Evolutionary conservation across 2,113 vertebrate genomes (phyloP).

Genomic region (Gavia stellata): DNA sequence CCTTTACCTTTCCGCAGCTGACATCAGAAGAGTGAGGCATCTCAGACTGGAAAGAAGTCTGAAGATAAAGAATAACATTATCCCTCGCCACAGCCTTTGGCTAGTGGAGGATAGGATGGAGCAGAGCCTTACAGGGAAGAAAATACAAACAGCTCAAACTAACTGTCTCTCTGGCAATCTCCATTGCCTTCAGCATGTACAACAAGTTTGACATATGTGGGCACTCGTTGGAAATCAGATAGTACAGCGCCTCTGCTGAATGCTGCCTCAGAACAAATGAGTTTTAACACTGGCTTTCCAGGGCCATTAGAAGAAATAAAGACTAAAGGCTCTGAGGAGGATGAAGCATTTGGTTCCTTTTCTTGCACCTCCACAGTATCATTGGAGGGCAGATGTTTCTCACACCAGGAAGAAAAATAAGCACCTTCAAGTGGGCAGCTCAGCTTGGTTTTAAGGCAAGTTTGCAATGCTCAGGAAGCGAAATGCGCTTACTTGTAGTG

Average conservation of each 20-base stretch:
- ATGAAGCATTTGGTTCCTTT: neutral
- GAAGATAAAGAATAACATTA: neutral
- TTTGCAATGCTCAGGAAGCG: neutral
- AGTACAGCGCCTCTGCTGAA: neutral
- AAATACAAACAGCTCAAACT: neutral
- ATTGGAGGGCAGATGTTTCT: neutral
- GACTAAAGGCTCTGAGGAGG: neutral
- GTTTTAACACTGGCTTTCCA: neutral
- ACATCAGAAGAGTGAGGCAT: neutral
- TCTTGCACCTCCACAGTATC: neutral
- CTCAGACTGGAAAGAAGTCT: neutral
- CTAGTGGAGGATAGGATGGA: neutral
- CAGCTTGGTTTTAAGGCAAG: neutral
- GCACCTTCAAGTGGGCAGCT: neutral
- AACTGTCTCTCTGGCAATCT: neutral
- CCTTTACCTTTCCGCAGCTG: neutral
- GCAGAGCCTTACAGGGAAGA: neutral
- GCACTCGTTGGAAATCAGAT: neutral
- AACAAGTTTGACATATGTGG: accelerated
- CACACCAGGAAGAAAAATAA: neutral
- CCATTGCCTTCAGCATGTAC: neutral
- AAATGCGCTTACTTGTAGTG: neutral
- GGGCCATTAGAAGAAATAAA: neutral
- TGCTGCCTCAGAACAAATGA: neutral
- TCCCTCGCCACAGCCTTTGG: neutral